Evolutionary conservation across 1,140 invertebrate genomes (phyloP), one percentile per base, ranked within the genome.

Genomic region (Drosophila virilis): DNA sequence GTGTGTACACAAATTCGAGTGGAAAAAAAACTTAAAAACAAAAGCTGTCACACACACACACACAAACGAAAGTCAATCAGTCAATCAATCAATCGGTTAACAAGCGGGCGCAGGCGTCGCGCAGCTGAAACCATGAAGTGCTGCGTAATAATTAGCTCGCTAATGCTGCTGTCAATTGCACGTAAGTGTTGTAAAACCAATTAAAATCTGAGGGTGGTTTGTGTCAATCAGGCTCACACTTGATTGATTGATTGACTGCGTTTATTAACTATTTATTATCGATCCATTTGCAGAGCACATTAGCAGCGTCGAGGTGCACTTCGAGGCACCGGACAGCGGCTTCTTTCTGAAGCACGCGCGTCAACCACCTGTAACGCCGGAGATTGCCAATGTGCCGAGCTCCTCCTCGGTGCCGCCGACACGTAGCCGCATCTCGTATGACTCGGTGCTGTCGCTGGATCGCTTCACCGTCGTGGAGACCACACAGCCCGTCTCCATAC

Each of bases 391-490:
- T 10, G 50, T 77, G 61, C 77, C 77, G 58, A 78, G 84, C n/a
- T 89, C 84, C 1, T 92, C 89, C 37, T 80, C 79, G 32, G 59
- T 76, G 64, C 75, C 77, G 32, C 89, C 82, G 12, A 3, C 22
- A 5, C 82, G 77, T 32, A 32, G 76, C 12, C 80, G 84, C 54
- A 60, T 83, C 17, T 70, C 78, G 80, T 93, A 94, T 38, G 94
- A 94, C 33, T 94, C 95, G 7, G 91, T 95, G 1, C 93, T 97
- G 9, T 96, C 96, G 43, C 93, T 96, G 59, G 95, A 97, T 92
- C 95, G 96, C 43, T 98, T 98, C 91, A 97, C 97, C 7, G 96
- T 98, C 4, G 95, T 98, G 77, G 96, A 98, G 91, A 97, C 96
- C 37, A 96, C 96, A 32, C 95, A 97, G 68, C 96, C 97, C 6